These are phyloP conservation scores for Chironomus tepperi DNA, from an alignment of 1,140 invertebrate species.

Conservation along the genomic window DNA sequence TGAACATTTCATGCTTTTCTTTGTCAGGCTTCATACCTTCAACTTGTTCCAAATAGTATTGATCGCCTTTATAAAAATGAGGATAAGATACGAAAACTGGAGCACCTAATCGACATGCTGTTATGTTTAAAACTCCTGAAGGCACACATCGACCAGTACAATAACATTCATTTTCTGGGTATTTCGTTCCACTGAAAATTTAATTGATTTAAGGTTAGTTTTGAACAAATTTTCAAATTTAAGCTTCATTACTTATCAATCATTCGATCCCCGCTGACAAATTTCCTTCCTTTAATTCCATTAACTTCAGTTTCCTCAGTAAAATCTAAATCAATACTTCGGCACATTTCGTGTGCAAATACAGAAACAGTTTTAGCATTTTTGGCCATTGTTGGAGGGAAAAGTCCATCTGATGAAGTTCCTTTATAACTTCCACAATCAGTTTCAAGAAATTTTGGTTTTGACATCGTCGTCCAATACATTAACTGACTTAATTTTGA, in stretches of 20 bases:
- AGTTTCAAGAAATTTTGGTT: constrained; percentile 50
- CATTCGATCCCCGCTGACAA: constrained; percentile 43
- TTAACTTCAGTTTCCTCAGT: constrained; percentile 42
- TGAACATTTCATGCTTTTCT: constrained; percentile 56
- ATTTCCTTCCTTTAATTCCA: constrained; percentile 49
- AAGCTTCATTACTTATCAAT: constrained; percentile 44
- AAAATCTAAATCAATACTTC: constrained; percentile 49
- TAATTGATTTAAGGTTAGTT: background rate
- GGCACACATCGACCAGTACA: constrained; percentile 61
- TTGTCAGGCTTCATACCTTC: constrained; percentile 60
- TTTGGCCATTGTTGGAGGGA: constrained; percentile 51
- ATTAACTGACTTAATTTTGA: constrained; percentile 52
- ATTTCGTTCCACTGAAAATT: constrained; percentile 39
- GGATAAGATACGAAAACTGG: constrained; percentile 78
- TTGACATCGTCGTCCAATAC: constrained; percentile 56
- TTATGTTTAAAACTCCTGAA: constrained; percentile 58
- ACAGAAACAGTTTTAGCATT: constrained; percentile 47
- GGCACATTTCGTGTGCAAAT: constrained; percentile 63
- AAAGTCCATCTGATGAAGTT: constrained; percentile 63
- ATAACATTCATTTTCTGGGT: constrained; percentile 58
- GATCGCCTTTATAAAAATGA: constrained; percentile 75
- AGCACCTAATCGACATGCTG: constrained; percentile 59
- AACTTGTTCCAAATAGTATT: constrained; percentile 51
- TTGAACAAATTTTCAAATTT: background rate
- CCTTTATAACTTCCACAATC: constrained; percentile 50